Conservation (phyloP, 2,888 invertebrate genomes). For the Asteroscopus sphinx region DNA sequence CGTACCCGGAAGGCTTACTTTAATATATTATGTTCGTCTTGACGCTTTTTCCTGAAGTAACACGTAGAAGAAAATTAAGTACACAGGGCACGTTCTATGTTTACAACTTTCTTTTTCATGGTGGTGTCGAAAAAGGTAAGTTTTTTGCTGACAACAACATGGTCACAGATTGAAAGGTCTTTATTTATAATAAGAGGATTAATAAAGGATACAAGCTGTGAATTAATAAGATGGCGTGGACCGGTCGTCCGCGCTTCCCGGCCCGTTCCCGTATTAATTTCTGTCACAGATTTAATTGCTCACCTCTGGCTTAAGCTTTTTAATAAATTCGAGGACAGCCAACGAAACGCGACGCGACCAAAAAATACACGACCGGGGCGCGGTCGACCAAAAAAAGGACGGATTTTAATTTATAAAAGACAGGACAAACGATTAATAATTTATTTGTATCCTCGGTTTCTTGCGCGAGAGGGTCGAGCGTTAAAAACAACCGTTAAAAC, state of each 20-base stretch:
- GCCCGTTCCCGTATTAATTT: constrained; percentile 86
- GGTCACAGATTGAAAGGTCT: constrained; percentile 54
- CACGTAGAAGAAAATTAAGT: constrained; percentile 39
- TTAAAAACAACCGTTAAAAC: constrained; percentile 90
- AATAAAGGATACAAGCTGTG: constrained; percentile 78
- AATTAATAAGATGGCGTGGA: constrained; percentile 75
- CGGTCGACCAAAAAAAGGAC: constrained; percentile 84
- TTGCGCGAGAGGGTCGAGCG: constrained; percentile 86
- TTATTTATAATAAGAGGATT: constrained; percentile 75
- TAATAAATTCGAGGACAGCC: constrained; percentile 88
- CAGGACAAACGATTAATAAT: constrained; percentile 90
- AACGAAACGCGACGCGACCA: constrained; percentile 82
- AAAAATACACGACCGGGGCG: constrained; percentile 80
- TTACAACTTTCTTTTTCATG: constrained; percentile 38
- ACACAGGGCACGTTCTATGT: constrained; percentile 37
- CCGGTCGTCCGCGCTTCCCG: constrained; percentile 70
- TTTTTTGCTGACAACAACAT: constrained; percentile 36
- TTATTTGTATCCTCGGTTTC: constrained; percentile 89
- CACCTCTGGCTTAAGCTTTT: constrained; percentile 87
- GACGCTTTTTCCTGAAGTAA: constrained; percentile 37
- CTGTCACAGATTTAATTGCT: constrained; percentile 88
- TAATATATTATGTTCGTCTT: constrained; percentile 60
- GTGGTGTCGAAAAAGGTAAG: constrained; percentile 40
- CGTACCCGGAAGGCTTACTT: constrained; percentile 55
- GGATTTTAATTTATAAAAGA: constrained; percentile 90